These are phyloP conservation scores for Macrotus californicus DNA, from an alignment of 2,113 vertebrate species.

Conservation along the genomic window DNA sequence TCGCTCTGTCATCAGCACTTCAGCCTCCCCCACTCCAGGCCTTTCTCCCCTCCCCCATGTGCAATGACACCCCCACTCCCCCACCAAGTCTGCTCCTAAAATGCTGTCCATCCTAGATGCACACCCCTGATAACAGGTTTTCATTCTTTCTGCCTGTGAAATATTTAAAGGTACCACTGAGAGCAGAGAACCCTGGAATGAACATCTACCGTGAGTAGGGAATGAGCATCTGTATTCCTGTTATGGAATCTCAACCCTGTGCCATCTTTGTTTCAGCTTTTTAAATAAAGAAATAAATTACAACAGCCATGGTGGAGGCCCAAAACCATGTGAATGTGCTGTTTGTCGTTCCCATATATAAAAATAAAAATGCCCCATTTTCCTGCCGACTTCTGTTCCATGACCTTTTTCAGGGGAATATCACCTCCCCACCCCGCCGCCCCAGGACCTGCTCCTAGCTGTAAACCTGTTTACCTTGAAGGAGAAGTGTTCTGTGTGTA, in stretches of 20 bases:
- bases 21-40: neutral
- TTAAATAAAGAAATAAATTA: neutral
- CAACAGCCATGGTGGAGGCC: neutral
- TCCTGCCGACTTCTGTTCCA: neutral
- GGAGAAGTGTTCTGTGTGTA: neutral
- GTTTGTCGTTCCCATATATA: neutral
- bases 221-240: neutral
- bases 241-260: neutral
- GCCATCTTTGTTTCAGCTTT: neutral
- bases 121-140: neutral
- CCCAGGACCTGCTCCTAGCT: neutral
- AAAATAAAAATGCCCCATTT: neutral
- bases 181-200: neutral
- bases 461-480: neutral
- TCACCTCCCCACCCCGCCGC: neutral
- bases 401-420: neutral
- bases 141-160: neutral
- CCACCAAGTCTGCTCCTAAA: neutral
- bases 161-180: neutral
- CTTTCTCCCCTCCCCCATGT: neutral
- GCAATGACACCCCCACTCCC: neutral
- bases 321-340: neutral
- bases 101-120: neutral
- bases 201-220: neutral
- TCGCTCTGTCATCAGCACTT: neutral